A percentile compares a stretch with the other conserved stretches of the same genome.
These are phyloP conservation scores for Hippocampus guttulatus DNA, from an alignment of 2,113 vertebrate species.

Conservation along the genomic window DNA sequence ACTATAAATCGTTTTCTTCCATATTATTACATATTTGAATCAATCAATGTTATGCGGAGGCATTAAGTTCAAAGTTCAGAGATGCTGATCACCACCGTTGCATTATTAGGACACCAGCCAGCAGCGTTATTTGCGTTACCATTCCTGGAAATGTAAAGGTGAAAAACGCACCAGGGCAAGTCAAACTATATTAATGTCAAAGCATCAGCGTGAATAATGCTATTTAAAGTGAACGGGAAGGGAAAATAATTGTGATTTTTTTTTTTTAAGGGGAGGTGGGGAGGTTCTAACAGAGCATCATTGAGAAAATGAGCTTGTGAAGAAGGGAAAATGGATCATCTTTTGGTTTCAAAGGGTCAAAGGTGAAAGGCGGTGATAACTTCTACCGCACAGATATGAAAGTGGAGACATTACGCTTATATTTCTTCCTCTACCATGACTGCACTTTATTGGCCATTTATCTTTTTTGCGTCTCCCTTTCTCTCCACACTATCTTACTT, in stretches of 20 bases:
- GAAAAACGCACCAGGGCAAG: too few relatives aligned
- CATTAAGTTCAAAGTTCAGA: too few relatives aligned
- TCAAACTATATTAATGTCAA: neutral
- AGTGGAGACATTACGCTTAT: neutral
- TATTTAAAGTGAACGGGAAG: neutral
- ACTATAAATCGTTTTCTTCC: too few relatives aligned
- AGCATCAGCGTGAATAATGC: neutral
- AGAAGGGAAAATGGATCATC: neutral
- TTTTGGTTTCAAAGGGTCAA: neutral
- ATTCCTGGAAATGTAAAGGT: too few relatives aligned
- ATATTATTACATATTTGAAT: too few relatives aligned
- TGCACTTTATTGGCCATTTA: neutral
- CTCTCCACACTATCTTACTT: constrained; percentile 1
- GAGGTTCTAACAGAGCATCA: neutral
- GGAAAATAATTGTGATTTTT: neutral
- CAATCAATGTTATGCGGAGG: too few relatives aligned
- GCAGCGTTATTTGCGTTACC: too few relatives aligned
- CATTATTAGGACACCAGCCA: too few relatives aligned
- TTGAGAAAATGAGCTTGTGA: neutral
- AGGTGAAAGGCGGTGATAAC: constrained; percentile 1
- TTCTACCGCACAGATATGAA: constrained; percentile 2
- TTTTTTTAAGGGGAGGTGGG: neutral
- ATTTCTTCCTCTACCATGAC: neutral
- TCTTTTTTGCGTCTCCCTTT: constrained; percentile 1
- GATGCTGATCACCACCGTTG: too few relatives aligned